Percentiles rank a stretch among this genome's conserved stretches.
phyloP scores from a whole-genome alignment of 30 jellyfish, hydroid and myxozoan species.

The Aurelia sp. region DNA sequence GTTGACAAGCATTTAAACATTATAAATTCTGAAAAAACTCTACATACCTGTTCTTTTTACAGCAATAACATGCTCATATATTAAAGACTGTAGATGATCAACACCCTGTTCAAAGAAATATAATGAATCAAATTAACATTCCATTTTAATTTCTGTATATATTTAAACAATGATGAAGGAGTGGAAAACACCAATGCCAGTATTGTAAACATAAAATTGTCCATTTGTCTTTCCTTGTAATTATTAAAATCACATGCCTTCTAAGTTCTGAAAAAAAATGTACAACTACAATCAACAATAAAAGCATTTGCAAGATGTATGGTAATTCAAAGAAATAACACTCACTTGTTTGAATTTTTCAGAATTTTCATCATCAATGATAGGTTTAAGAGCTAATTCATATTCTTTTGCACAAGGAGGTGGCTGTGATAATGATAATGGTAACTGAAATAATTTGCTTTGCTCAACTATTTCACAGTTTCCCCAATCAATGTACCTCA shows the following conservation, averaged over 20 bases:
- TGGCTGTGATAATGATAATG: slow-evolving; percentile 37
- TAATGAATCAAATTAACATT: too few species aligned
- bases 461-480: slow-evolving; percentile 58
- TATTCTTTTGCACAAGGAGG: slow-evolving; percentile 63
- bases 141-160: too few species aligned
- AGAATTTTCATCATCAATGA: slow-evolving; percentile 26
- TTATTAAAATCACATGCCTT: too few species aligned
- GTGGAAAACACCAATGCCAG: too few species aligned
- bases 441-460: slow-evolving; percentile 43
- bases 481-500: slow-evolving; percentile 76
- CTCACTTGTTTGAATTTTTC: slow-evolving; percentile 45
- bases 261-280: too few species aligned
- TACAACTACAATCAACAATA: too few species aligned
- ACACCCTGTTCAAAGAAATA: slow-evolving; percentile 22
- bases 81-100: slow-evolving; percentile 22
- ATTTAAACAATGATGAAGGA: too few species aligned
- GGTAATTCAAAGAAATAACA: not conserved
- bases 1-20: not conserved
- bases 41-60: not conserved
- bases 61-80: slow-evolving; percentile 27
- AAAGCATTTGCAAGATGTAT: too few species aligned
- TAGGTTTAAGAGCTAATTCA: slow-evolving; percentile 32
- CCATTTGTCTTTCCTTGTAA: too few species aligned
- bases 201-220: too few species aligned
- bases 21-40: not conserved